These are phyloP conservation scores for Aphidius gifuensis DNA, from an alignment of 1,140 invertebrate genomes.

Conservation along the genomic window DNA sequence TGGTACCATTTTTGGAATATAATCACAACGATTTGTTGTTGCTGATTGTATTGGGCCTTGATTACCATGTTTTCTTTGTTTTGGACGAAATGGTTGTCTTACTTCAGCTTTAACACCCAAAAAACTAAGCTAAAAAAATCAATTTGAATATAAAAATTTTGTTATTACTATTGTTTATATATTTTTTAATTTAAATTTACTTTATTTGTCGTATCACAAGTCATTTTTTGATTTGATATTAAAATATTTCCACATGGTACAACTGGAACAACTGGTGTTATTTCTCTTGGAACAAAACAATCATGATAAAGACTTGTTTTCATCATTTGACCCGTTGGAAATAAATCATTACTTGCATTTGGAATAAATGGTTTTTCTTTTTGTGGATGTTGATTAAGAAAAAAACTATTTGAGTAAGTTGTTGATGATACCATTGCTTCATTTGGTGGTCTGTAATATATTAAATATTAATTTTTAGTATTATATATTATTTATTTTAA, in stretches of 20 bases:
- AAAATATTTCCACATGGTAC: constrained; percentile 38
- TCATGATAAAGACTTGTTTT: constrained; percentile 44
- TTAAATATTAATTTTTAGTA: constrained; percentile 1
- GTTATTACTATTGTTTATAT: not conserved
- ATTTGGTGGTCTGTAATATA: constrained; percentile 34
- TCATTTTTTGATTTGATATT: constrained; percentile 40
- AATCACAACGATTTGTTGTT: constrained; percentile 68
- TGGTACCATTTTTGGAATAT: constrained; percentile 59
- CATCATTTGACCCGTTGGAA: constrained; percentile 33
- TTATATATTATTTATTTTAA: not conserved
- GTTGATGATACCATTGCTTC: constrained; percentile 39
- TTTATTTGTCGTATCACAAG: constrained; percentile 45
- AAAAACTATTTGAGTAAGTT: constrained; percentile 44
- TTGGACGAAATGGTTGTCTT: constrained; percentile 38
- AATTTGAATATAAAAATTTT: constrained; percentile 2
- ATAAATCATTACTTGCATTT: constrained; percentile 10
- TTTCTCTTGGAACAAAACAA: constrained; percentile 35
- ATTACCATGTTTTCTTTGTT: constrained; percentile 30
- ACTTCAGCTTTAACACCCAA: constrained; percentile 37
- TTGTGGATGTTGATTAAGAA: not conserved
- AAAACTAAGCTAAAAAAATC: constrained; percentile 39
- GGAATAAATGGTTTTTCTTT: constrained; percentile 39
- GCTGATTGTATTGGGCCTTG: constrained; percentile 67
- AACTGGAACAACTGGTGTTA: constrained; percentile 31
- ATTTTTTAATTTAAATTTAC: constrained; percentile 28